Conservation (phyloP, 2,888 invertebrate species). For the Drosophila meridionalis region DNA sequence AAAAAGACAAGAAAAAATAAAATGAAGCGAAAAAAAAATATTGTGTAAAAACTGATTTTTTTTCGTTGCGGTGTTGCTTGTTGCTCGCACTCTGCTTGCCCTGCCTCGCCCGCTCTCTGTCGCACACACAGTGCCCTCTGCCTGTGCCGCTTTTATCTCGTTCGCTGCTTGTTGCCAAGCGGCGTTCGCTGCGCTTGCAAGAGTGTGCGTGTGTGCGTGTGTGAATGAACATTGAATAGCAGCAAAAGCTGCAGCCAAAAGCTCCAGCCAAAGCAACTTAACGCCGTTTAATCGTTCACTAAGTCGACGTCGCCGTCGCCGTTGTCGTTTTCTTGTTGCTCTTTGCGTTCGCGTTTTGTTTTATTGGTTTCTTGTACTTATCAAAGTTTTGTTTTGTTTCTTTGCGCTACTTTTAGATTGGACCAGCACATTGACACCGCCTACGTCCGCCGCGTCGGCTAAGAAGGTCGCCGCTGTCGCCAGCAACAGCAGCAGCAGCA, state of each 20-base stretch:
- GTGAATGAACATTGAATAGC: slow-evolving; percentile 45
- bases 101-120: slow-evolving; percentile 40
- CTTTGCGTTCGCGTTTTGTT: slow-evolving; percentile 19
- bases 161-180: slow-evolving; percentile 74
- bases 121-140: slow-evolving; percentile 14
- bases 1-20: slow-evolving; percentile 25
- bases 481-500: slow-evolving; percentile 18
- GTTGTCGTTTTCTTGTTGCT: slow-evolving; percentile 21
- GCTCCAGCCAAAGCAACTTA: slow-evolving; percentile 28
- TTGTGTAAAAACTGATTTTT: slow-evolving; percentile 54
- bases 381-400: slow-evolving; percentile 39
- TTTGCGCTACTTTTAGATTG: slow-evolving; percentile 70
- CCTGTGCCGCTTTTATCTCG: slow-evolving; percentile 62
- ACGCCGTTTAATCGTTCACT: slow-evolving; percentile 24
- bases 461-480: slow-evolving; percentile 55
- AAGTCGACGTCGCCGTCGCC: slow-evolving; percentile 28
- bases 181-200: slow-evolving; percentile 24
- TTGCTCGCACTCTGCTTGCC: slow-evolving; percentile 37
- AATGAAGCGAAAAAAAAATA: slow-evolving; percentile 17
- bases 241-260: slow-evolving; percentile 24
- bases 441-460: slow-evolving; percentile 48
- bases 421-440: slow-evolving; percentile 77
- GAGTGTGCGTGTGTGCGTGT: slow-evolving; percentile 9
- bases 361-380: slow-evolving; percentile 53
- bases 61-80: slow-evolving; percentile 37